These are phyloP conservation scores for Metallyticus violacea DNA, from an alignment of 2,888 invertebrate species.

Conservation along the genomic window DNA sequence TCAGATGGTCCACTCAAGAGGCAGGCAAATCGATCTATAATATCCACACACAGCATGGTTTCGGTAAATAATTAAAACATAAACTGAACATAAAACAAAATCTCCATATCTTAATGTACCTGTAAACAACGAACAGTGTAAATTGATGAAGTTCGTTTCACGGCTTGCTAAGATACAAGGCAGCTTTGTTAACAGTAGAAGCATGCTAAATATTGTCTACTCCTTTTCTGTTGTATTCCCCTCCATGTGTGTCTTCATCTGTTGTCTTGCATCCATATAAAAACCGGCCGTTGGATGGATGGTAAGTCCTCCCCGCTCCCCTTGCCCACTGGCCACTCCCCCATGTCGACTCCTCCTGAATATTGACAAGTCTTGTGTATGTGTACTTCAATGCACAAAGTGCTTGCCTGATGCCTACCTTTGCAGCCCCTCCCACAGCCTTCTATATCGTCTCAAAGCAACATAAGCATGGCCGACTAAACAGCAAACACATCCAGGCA, in stretches of 20 bases:
- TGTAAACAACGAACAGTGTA: too few relatives aligned
- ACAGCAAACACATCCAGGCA: background rate
- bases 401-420: background rate
- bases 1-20: too few relatives aligned
- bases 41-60: too few relatives aligned
- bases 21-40: too few relatives aligned
- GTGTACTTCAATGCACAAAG: constrained; percentile 17
- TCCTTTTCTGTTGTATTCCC: too few relatives aligned
- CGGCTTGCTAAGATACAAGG: background rate
- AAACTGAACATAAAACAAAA: too few relatives aligned
- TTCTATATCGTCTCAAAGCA: too few relatives aligned
- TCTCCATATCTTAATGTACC: too few relatives aligned
- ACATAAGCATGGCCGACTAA: constrained; percentile 5
- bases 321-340: constrained; percentile 11
- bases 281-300: background rate
- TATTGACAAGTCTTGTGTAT: constrained; percentile 8
- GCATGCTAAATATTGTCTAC: too few relatives aligned
- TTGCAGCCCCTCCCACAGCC: background rate
- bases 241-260: background rate
- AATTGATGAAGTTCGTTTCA: too few relatives aligned
- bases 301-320: background rate
- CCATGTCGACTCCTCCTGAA: constrained; percentile 15
- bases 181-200: background rate
- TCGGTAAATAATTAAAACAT: too few relatives aligned
- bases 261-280: background rate